Percentiles rank a stretch among this genome's conserved stretches.
Evolutionary conservation across 1,140 invertebrate species (phyloP).

Genomic region (Neodiprion virginianus): DNA sequence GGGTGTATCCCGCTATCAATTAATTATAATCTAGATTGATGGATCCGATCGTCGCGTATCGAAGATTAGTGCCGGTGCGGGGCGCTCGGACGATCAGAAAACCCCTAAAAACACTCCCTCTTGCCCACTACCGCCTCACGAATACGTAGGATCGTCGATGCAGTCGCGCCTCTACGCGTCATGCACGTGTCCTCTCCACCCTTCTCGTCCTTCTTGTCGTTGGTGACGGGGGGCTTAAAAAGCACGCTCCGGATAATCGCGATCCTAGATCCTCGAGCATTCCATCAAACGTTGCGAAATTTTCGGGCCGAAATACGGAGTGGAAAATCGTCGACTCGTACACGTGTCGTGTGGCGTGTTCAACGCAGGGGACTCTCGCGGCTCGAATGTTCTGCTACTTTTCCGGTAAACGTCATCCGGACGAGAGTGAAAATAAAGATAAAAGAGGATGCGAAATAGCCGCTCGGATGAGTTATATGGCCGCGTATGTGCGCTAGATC

Average conservation of each 20-base stretch:
- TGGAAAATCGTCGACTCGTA: no score
- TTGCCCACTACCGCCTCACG: neutral
- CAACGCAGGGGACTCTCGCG: no score
- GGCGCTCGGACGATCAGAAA: neutral
- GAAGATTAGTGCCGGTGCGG: conserved; percentile 57
- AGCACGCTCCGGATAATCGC: neutral
- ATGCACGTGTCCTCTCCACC: neutral
- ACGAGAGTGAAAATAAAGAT: neutral
- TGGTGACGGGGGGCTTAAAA: neutral
- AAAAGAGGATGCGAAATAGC: neutral
- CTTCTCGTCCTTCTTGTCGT: neutral
- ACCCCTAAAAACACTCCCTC: neutral
- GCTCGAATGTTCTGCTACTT: no score
- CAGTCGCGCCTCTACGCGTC: neutral
- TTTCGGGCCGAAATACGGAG: no score
- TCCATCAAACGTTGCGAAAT: no score
- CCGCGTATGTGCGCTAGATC: neutral
- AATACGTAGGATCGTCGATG: neutral
- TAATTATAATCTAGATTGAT: conserved; percentile 65
- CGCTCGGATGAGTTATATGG: neutral
- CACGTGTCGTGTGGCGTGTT: no score
- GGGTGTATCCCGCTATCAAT: conserved; percentile 58
- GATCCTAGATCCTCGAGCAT: neutral
- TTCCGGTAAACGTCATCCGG: neutral
- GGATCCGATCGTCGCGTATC: conserved; percentile 56